Percentiles rank a stretch among this genome's conserved stretches.
phyloP scores from a whole-genome alignment of 2,888 invertebrate species.

The Ashinkailepas kermadecensis region DNA sequence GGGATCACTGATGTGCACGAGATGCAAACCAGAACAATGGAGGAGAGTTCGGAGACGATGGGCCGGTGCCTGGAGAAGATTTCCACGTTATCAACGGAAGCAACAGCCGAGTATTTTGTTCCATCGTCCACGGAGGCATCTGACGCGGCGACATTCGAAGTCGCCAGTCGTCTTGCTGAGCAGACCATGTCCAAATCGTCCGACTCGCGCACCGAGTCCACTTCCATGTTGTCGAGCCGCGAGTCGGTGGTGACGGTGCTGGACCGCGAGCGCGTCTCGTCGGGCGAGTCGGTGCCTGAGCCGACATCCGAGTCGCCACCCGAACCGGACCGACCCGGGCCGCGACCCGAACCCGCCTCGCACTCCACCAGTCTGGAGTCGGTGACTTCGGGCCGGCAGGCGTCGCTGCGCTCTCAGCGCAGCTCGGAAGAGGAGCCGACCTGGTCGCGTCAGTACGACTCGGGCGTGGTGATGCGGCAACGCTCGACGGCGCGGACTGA shows the following conservation, averaged over 20 bases:
- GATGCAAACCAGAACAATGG: background rate
- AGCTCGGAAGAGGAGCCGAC: background rate
- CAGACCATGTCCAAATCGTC: background rate
- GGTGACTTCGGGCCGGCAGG: no score
- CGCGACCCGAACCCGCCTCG: background rate
- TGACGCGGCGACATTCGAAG: no score
- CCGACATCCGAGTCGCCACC: background rate
- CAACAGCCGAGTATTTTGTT: no score
- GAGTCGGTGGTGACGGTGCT: background rate
- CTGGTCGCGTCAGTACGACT: background rate
- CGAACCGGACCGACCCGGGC: background rate
- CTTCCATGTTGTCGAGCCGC: background rate
- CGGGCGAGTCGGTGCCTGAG: background rate
- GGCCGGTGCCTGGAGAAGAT: background rate
- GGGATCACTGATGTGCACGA: background rate
- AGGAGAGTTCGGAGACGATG: background rate
- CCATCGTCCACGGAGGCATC: no score
- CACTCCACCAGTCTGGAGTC: no score
- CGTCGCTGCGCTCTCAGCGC: background rate
- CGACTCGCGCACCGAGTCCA: slow-evolving; percentile 8
- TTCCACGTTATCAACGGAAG: no score
- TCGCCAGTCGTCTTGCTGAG: background rate
- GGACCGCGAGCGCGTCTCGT: background rate
- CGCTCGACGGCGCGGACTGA: background rate
- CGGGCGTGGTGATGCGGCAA: slow-evolving; percentile 12